Percentiles rank a stretch among this genome's conserved stretches.
Evolutionary conservation across 2,797 vertebrate genomes (phyloP).

Genomic region (Phyllotis vaccarum): DNA sequence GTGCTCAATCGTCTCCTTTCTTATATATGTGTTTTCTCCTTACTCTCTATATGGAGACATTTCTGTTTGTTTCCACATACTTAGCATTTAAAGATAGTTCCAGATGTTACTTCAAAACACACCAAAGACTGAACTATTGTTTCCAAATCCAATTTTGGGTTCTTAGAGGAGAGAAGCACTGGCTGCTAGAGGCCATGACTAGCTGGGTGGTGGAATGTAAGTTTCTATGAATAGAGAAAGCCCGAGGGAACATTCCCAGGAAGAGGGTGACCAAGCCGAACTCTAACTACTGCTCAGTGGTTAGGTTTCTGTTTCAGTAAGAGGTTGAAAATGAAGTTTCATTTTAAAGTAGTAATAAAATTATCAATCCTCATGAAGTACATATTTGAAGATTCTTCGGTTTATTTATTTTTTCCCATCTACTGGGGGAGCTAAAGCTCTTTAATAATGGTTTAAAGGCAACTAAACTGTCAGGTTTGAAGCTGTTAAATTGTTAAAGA

Average conservation of each 20-base stretch:
- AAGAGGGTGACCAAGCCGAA: neutral
- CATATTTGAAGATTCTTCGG: conserved; percentile 43
- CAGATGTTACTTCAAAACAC: neutral
- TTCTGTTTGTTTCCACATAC: neutral
- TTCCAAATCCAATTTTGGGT: conserved; percentile 10
- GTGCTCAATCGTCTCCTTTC: neutral
- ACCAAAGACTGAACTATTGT: neutral
- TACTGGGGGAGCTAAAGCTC: conserved; percentile 27
- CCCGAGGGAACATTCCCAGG: neutral
- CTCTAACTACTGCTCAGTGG: neutral
- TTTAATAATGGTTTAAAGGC: conserved; percentile 22
- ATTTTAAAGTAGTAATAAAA: conserved; percentile 38
- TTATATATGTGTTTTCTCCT: neutral
- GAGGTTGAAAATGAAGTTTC: conserved; percentile 44
- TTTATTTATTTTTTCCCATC: neutral
- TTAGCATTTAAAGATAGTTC: neutral
- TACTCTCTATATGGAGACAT: neutral
- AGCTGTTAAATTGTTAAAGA: conserved; percentile 50
- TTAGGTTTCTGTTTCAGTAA: conserved; percentile 48
- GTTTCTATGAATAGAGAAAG: neutral
- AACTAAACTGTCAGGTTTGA: conserved; percentile 21
- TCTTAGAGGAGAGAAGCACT: neutral
- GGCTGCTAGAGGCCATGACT: neutral
- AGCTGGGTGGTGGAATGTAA: neutral
- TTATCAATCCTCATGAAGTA: neutral